These are phyloP conservation scores for Mycalesis mineus DNA, from an alignment of 2,888 invertebrate genomes.

Conservation along the genomic window DNA sequence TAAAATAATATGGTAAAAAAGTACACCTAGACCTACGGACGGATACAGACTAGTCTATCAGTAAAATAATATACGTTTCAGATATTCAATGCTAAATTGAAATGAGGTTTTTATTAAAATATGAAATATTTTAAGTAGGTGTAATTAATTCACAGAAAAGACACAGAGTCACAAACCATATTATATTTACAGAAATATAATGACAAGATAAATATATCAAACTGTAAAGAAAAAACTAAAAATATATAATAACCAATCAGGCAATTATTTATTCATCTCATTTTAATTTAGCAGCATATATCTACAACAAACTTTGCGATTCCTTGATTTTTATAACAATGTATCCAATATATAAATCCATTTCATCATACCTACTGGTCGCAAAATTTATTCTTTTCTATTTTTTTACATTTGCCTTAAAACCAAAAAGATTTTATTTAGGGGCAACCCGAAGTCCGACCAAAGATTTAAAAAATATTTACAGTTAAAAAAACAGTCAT, in stretches of 20 bases:
- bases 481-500: constrained; percentile 39
- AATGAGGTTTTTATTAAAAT: not conserved
- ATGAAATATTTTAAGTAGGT: not conserved
- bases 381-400: constrained; percentile 9
- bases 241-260: not conserved
- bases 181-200: not conserved
- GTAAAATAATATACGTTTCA: constrained; percentile 24
- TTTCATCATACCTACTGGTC: not conserved
- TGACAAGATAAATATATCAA: not conserved
- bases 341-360: not conserved
- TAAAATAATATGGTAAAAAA: constrained; percentile 31
- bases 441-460: constrained; percentile 57
- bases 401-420: constrained; percentile 23
- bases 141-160: not conserved
- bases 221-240: not conserved
- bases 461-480: constrained; percentile 31
- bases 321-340: not conserved
- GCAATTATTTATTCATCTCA: not conserved
- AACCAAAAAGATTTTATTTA: constrained; percentile 23
- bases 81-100: constrained; percentile 11
- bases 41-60: constrained; percentile 48
- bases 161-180: not conserved
- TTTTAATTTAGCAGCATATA: constrained; percentile 10
- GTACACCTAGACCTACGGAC: constrained; percentile 41
- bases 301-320: constrained; percentile 8